A percentile compares a stretch with the other conserved stretches of the same genome.
Evolutionary conservation across 2,113 vertebrate genomes (phyloP).

Genomic region (Alaudala cheleensis): DNA sequence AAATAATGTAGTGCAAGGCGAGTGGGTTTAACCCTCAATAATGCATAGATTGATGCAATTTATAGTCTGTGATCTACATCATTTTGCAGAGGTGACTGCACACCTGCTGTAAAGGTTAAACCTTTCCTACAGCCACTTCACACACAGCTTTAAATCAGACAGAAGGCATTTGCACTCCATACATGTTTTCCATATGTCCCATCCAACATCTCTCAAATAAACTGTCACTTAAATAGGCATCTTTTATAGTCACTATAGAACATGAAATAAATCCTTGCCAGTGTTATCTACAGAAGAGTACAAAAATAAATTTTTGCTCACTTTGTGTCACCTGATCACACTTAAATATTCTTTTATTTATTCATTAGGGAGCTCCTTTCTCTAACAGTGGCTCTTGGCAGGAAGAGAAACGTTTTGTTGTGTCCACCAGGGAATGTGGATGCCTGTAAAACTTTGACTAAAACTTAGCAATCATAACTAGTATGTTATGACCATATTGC

Average conservation of each 20-base stretch:
- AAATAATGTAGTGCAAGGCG: constrained; percentile 77
- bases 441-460: background rate
- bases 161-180: constrained; percentile 5
- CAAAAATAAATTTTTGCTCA: background rate
- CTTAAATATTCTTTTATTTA: background rate
- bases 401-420: background rate
- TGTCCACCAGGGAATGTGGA: background rate
- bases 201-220: background rate
- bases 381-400: background rate
- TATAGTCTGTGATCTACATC: background rate
- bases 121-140: background rate
- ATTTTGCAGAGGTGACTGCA: background rate
- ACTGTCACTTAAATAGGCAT: background rate
- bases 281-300: background rate
- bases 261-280: background rate
- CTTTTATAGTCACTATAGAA: background rate
- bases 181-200: background rate
- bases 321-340: background rate
- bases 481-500: background rate
- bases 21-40: constrained; percentile 69
- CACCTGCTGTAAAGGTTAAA: background rate
- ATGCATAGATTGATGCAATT: constrained; percentile 74
- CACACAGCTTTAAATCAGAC: constrained; percentile 9
- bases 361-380: background rate
- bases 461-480: background rate